These are phyloP conservation scores for Ctenicera cuprea DNA, from an alignment of 2,888 invertebrate genomes.

Conservation along the genomic window DNA sequence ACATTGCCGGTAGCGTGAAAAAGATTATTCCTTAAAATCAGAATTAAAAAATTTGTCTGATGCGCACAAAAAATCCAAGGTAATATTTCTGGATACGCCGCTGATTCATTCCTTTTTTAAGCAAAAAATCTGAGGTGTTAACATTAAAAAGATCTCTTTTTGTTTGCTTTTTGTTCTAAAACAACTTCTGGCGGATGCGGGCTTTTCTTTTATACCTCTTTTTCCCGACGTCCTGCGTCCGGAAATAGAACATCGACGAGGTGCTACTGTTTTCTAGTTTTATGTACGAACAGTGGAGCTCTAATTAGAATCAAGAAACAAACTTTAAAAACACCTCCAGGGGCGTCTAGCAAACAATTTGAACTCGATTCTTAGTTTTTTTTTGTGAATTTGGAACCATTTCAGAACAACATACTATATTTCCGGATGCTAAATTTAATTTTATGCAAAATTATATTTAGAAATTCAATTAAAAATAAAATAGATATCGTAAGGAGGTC, in stretches of 20 bases:
- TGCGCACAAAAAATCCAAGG: no score
- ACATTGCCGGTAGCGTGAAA: no score
- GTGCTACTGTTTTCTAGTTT: slow-evolving; percentile 20
- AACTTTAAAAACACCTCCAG: slow-evolving; percentile 3
- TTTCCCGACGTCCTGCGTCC: slow-evolving; percentile 5
- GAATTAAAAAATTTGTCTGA: no score
- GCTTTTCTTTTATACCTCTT: slow-evolving; percentile 22
- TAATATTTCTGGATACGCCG: not conserved
- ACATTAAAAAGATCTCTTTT: not conserved
- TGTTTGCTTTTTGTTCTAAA: slow-evolving; percentile 24
- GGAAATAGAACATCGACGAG: slow-evolving; percentile 22
- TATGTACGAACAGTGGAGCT: not conserved
- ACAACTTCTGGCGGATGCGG: slow-evolving; percentile 31
- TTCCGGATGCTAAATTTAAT: not conserved
- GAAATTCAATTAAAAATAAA: not conserved
- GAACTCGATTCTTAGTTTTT: no score
- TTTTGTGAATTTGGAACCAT: no score
- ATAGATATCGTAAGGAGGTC: no score
- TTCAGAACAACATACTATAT: not conserved
- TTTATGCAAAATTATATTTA: not conserved
- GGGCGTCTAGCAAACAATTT: no score
- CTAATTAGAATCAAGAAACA: not conserved
- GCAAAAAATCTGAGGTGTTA: not conserved
- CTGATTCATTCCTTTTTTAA: no score
- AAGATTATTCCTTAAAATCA: no score